Evolutionary conservation across 2,888 invertebrate species (phyloP), one percentile per base, ranked within the genome.

Genomic region (Pharmacophagus antenor): DNA sequence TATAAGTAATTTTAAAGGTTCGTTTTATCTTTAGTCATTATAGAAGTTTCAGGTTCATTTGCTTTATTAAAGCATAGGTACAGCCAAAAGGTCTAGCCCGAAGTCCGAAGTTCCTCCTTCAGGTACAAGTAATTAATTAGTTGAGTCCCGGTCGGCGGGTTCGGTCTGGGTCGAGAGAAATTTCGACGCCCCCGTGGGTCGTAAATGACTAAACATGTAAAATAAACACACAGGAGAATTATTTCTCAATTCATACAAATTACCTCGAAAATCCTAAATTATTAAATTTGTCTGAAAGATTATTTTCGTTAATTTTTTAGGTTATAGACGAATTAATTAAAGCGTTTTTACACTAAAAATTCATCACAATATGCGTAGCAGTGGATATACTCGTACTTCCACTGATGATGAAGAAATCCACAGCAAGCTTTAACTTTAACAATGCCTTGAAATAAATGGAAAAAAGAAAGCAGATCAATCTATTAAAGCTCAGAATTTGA

Each of bases 101-200:
- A 41, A 58, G 25, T 58, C 48, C 25, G 37, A 48, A 53, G 42
- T 58, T 53, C 18, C 22, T 17, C 42, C 48, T 8, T 31, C 21
- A 52, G 58, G 48, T 42, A 59, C 54, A 44, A 22, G 42, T 59
- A 59, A 54, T 54, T 59, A 59, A 59, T 59, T 59, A 54, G 59
- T 49, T 22, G 42, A 17, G 48, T 58, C 53, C 21, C 58, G n/a
- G 17, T 20, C 17, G 58, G 23, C 25, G 21, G 37, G 47, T 46
- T 37, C 20, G 23, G 58, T 17, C 8, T 37, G 48, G 52, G 37
- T 20, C 25, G 48, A n/a, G 48, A 18, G 25, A 37, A 58, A 49
- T 47, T 48, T 56, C 12, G 21, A n/a, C 15, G 37, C 42, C 42
- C 25, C 42, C 53, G 42, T 20, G 42, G 53, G 41, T 42, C n/a